Evolutionary conservation across 1,140 invertebrate genomes (phyloP).

Genomic region (Solen grandis): DNA sequence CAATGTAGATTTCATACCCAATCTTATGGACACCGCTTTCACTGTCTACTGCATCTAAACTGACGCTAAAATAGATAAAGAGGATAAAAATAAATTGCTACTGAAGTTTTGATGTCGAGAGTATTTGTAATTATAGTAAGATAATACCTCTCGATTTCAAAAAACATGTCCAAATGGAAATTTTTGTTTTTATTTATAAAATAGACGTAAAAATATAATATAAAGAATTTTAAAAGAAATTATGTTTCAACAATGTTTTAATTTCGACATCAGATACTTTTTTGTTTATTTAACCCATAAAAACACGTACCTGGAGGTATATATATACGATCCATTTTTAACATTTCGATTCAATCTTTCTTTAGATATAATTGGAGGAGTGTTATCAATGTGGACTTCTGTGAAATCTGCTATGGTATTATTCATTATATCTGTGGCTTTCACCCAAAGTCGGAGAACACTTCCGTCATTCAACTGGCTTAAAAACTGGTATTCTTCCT

Average conservation of each 20-base stretch:
- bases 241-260: not conserved
- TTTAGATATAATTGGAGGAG: not conserved
- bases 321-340: slow-evolving; percentile 5
- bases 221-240: not conserved
- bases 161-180: not conserved
- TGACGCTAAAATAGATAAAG: slow-evolving; percentile 7
- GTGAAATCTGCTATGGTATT: slow-evolving; percentile 20
- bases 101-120: not conserved
- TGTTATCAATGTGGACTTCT: slow-evolving; percentile 22
- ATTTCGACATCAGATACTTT: not conserved
- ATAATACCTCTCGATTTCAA: not conserved
- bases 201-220: not conserved
- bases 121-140: not conserved
- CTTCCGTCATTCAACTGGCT: slow-evolving; percentile 9
- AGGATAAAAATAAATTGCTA: not conserved
- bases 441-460: slow-evolving; percentile 19
- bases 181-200: not conserved
- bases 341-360: slow-evolving; percentile 1
- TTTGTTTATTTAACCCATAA: not conserved
- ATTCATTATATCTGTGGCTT: slow-evolving; percentile 32
- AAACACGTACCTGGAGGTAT: slow-evolving; percentile 23
- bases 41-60: not conserved
- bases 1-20: not conserved
- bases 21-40: slow-evolving; percentile 19
- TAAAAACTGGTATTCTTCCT: not conserved